Evolutionary conservation across 2,797 vertebrate species (phyloP).

Genomic region (Ctenosaura bakeri): DNA sequence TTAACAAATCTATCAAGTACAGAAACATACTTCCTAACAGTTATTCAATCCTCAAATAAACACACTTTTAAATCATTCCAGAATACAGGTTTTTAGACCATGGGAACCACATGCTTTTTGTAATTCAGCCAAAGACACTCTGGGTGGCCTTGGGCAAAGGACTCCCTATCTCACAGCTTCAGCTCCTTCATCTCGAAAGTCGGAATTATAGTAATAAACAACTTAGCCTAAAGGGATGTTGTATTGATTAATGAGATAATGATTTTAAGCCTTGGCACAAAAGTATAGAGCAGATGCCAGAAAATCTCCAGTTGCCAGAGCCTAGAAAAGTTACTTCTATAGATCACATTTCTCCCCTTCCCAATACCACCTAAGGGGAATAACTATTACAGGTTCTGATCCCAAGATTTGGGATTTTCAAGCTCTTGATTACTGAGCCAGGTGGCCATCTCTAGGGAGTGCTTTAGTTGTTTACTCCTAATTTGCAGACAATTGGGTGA

Average conservation of each 20-base stretch:
- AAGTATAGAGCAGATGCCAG: neutral
- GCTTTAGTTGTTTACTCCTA: too few species aligned
- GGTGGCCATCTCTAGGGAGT: neutral
- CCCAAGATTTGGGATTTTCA: neutral
- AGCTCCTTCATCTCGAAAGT: slow-evolving; percentile 18
- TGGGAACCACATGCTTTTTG: slow-evolving; percentile 9
- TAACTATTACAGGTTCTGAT: neutral
- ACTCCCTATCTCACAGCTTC: neutral
- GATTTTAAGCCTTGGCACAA: slow-evolving; percentile 22
- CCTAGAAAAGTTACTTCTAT: too few species aligned
- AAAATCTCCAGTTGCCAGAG: neutral
- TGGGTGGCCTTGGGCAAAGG: slow-evolving; percentile 33
- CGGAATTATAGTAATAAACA: slow-evolving; percentile 15
- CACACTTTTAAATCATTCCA: neutral
- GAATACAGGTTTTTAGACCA: neutral
- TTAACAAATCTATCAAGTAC: neutral
- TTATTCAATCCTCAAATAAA: neutral
- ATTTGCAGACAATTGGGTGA: too few species aligned
- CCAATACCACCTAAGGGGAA: too few species aligned
- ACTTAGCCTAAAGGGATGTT: slow-evolving; percentile 21
- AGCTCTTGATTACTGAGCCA: neutral
- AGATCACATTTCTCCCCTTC: too few species aligned
- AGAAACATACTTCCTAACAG: neutral
- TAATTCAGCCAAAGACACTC: neutral
- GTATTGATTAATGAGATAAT: slow-evolving; percentile 24